These are phyloP conservation scores for Nothobranchius kuhntae DNA, from an alignment of 2,113 vertebrate species.

Conservation along the genomic window DNA sequence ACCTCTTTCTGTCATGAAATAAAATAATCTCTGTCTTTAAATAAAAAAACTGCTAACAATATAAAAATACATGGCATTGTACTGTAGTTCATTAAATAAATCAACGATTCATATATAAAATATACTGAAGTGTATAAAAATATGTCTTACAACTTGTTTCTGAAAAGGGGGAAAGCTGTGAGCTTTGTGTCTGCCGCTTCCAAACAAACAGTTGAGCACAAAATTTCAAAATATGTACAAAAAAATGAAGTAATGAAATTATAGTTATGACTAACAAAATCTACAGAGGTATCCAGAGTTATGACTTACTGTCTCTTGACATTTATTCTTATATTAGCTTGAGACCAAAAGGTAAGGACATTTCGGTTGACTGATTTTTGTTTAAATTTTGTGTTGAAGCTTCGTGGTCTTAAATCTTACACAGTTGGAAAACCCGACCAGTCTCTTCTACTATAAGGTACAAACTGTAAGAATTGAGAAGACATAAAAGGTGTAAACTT, in stretches of 20 bases:
- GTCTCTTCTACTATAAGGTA: too few relatives aligned
- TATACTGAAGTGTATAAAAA: constrained; percentile 85
- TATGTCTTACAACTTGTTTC: constrained; percentile 78
- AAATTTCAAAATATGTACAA: constrained; percentile 75
- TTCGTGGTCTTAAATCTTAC: too few relatives aligned
- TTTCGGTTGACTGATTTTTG: too few relatives aligned
- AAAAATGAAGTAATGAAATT: constrained; percentile 71
- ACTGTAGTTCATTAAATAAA: constrained; percentile 83
- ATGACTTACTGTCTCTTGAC: constrained; percentile 10
- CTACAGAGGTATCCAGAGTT: constrained; percentile 20
- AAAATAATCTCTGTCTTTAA: constrained; percentile 79
- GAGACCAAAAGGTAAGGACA: too few relatives aligned
- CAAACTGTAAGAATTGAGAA: too few relatives aligned
- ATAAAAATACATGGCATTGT: constrained; percentile 85
- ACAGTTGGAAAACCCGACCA: too few relatives aligned
- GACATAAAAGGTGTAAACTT: too few relatives aligned
- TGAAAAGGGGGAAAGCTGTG: constrained; percentile 79
- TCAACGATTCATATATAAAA: constrained; percentile 83
- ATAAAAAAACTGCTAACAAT: constrained; percentile 80
- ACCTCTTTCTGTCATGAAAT: constrained; percentile 68
- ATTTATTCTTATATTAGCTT: too few relatives aligned
- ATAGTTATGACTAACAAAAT: constrained; percentile 38
- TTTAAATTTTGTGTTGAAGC: too few relatives aligned
- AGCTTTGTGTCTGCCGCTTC: constrained; percentile 76
- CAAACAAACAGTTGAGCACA: constrained; percentile 73